Evolutionary conservation across 2,888 invertebrate genomes (phyloP).

Genomic region (Schizaphis graminum): DNA sequence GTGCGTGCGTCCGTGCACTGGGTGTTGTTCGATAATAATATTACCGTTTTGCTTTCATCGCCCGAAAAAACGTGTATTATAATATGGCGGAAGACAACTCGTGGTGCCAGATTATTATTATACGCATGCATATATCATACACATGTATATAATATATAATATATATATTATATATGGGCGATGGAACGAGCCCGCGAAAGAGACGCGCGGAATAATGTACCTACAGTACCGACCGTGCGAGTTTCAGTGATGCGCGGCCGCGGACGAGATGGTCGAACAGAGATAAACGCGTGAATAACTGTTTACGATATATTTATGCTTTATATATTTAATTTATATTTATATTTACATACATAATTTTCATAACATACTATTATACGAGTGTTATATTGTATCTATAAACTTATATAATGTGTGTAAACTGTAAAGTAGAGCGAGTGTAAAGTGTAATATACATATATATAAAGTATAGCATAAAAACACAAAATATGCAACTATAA

Average conservation of each 20-base stretch:
- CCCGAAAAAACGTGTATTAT: conserved; percentile 20
- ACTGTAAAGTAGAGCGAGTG: not conserved
- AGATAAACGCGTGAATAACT: not conserved
- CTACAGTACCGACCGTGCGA: not conserved
- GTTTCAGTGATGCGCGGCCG: not conserved
- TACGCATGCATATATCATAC: not conserved
- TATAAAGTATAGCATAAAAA: not conserved
- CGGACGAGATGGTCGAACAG: not conserved
- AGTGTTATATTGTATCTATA: not conserved
- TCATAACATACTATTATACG: not conserved
- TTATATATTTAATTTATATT: not conserved
- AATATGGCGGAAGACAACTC: not conserved
- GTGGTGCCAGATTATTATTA: not conserved
- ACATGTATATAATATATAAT: not conserved
- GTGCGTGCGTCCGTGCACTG: not conserved
- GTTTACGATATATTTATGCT: not conserved
- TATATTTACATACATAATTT: not conserved
- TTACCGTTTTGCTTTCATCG: conserved; percentile 45
- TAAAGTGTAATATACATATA: no score
- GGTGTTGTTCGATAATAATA: not conserved
- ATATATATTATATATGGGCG: not conserved
- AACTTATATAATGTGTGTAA: not conserved
- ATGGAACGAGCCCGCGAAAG: not conserved
- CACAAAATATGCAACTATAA: not conserved
- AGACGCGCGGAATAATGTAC: not conserved